Percentiles rank a stretch among this genome's conserved stretches.
Conservation (phyloP, 2,113 vertebrate species). For the Aptenodytes patagonicus region DNA sequence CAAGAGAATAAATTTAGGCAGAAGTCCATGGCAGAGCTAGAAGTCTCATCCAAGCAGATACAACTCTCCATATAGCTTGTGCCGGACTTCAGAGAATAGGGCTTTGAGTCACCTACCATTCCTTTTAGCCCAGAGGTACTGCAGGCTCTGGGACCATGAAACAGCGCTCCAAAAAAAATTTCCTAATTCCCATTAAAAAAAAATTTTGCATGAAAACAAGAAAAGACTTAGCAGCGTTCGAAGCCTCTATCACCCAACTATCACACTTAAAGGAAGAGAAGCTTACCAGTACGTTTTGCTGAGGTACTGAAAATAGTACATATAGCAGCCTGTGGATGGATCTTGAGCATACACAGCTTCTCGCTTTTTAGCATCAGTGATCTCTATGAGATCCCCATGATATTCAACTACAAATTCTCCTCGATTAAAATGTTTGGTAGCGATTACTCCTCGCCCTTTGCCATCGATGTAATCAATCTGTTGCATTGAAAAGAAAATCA, state of each 20-base stretch:
- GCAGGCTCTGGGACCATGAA: neutral
- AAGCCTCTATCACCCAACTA: neutral
- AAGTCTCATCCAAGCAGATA: neutral
- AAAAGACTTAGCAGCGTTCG: neutral
- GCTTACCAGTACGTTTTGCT: conserved; percentile 93
- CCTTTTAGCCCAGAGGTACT: neutral
- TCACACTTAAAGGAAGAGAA: neutral
- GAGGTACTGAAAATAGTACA: conserved; percentile 96
- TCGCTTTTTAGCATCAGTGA: conserved; percentile 84
- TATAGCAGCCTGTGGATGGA: conserved; percentile 93
- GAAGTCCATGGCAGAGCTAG: neutral
- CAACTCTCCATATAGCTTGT: neutral
- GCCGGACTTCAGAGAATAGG: neutral
- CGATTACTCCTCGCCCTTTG: conserved; percentile 91
- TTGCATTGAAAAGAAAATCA: neutral
- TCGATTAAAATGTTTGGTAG: conserved; percentile 86
- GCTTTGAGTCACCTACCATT: neutral
- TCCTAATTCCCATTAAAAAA: neutral
- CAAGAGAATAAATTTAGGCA: neutral
- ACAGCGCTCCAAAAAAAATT: neutral
- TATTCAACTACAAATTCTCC: conserved; percentile 97
- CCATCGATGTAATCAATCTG: conserved; percentile 89
- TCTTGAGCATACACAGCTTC: conserved; percentile 88
- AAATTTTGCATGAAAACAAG: neutral
- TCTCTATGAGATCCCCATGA: conserved; percentile 93